Evolutionary conservation across 2,797 vertebrate genomes (phyloP).

Genomic region (Acipenser ruthenus): DNA sequence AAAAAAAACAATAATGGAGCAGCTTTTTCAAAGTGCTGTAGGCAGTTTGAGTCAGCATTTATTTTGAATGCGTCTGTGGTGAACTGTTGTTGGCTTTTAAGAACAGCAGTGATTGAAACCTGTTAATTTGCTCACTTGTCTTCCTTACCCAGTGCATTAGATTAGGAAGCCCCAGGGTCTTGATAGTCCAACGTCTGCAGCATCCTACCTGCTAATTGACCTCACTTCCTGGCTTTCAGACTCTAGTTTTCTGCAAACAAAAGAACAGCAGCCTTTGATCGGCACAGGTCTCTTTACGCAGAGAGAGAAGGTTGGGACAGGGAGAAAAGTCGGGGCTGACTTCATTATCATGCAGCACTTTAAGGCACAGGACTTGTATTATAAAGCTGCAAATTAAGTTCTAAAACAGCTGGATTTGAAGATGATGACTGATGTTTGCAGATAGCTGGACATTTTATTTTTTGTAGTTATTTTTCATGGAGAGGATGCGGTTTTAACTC

Average conservation of each 20-base stretch:
- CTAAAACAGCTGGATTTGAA: not conserved
- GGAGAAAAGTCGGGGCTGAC: slow-evolving; percentile 32
- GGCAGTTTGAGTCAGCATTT: slow-evolving; percentile 30
- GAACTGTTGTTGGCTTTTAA: slow-evolving; percentile 58
- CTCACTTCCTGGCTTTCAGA: slow-evolving; percentile 47
- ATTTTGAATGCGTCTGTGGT: slow-evolving; percentile 57
- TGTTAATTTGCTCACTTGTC: slow-evolving; percentile 52
- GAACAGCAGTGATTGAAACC: slow-evolving; percentile 61
- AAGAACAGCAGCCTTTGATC: slow-evolving; percentile 44
- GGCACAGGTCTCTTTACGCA: slow-evolving; percentile 28
- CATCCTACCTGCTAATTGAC: slow-evolving; percentile 50
- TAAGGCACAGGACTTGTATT: not conserved
- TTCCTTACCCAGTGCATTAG: slow-evolving; percentile 59
- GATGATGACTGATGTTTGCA: slow-evolving; percentile 25
- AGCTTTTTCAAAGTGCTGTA: slow-evolving; percentile 16
- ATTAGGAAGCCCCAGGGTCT: slow-evolving; percentile 52
- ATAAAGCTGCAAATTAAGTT: not conserved
- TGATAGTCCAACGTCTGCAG: slow-evolving; percentile 43
- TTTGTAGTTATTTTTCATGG: slow-evolving; percentile 31
- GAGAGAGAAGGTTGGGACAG: slow-evolving; percentile 35
- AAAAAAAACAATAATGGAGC: no score
- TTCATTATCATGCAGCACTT: not conserved
- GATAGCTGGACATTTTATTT: slow-evolving; percentile 2
- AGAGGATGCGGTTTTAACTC: slow-evolving; percentile 70
- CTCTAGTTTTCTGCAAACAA: slow-evolving; percentile 44